Evolutionary conservation across 2,797 vertebrate species (phyloP), one percentile per base, ranked within the genome.

Genomic region (Sorex maritimensis): DNA sequence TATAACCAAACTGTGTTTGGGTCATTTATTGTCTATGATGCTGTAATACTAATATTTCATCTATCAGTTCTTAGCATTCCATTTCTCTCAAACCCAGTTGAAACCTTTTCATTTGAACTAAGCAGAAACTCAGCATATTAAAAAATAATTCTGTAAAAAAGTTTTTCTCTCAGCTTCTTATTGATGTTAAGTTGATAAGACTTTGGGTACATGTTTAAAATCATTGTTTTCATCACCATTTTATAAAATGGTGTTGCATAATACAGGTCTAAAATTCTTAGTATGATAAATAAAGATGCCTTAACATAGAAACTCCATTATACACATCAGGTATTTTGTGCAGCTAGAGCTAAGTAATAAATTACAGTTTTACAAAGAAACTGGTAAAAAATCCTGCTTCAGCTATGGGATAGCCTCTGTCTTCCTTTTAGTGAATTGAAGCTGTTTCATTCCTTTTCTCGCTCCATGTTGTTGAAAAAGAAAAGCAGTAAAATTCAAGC

Each of bases 121-220:
- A 26, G 21, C 83, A 67, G 75, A 94, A 78, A 75, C 46, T 46
- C 24, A 94, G 17, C 30, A 73, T 30, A 24, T 80, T 85, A 75
- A 80, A 90, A 44, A 61, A 63, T 88, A 24, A 90, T 90, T 72
- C 49, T 90, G 9, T 94, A 80, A 52, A 87, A 19, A 77, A 3
- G 7, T 4, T 5, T 72, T 71, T 95, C 13, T 52, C 13, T 52
- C 1, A 81, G 38, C 41, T 81, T 90, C 46, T 86, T 44, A 30
- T 90, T 34, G 15, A 92, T 91, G 49, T 95, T 86, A 86, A 87
- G 81, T 80, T 90, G 67, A 74, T 72, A 88, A 90, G 90, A 80
- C 28, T 52, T 88, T 73, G 71, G 5, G 5, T 81, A 63, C 80
- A 49, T 93, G 88, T 38, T 3, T 55, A 38, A 95, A 86, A 67